phyloP scores from a whole-genome alignment of 2,888 invertebrate species.

The Ectemnius continuus region DNA sequence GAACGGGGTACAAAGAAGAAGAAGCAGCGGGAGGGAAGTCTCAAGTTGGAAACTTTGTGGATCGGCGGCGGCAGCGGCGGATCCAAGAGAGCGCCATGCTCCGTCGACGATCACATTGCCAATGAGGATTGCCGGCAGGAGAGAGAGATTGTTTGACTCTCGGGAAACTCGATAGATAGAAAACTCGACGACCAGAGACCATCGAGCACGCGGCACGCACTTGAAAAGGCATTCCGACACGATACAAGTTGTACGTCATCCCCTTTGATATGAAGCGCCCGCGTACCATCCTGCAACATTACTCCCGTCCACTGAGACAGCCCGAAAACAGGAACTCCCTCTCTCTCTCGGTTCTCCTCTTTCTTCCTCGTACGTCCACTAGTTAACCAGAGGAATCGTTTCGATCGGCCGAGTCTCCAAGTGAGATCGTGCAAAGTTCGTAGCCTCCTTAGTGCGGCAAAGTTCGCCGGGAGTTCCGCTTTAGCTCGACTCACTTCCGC shows the following conservation, averaged over 20 bases:
- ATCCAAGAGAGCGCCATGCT: slow-evolving; percentile 8
- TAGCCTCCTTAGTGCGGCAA: slow-evolving; percentile 3
- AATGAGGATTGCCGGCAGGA: slow-evolving; percentile 58
- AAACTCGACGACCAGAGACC: slow-evolving; percentile 45
- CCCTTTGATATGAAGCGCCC: no score
- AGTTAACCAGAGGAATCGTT: no score
- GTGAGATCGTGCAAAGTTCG: neutral
- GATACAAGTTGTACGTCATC: slow-evolving; percentile 14
- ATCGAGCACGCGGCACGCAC: slow-evolving; percentile 30
- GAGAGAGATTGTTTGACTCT: slow-evolving; percentile 66
- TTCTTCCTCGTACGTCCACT: neutral
- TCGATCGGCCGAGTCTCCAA: no score
- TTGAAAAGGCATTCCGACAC: slow-evolving; percentile 47
- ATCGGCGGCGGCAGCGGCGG: slow-evolving; percentile 18
- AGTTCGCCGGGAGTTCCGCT: neutral
- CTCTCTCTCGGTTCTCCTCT: no score
- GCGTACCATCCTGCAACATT: no score
- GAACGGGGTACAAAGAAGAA: slow-evolving; percentile 27
- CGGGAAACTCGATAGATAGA: slow-evolving; percentile 64
- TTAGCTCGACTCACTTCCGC: neutral
- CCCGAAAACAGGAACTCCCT: no score
- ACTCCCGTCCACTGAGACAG: no score
- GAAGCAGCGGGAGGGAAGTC: slow-evolving; percentile 19
- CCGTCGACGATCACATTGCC: slow-evolving; percentile 61
- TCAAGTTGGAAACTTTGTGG: slow-evolving; percentile 47